Conservation (phyloP, 2,113 vertebrate genomes). For the Neodon shergylaensis region DNA sequence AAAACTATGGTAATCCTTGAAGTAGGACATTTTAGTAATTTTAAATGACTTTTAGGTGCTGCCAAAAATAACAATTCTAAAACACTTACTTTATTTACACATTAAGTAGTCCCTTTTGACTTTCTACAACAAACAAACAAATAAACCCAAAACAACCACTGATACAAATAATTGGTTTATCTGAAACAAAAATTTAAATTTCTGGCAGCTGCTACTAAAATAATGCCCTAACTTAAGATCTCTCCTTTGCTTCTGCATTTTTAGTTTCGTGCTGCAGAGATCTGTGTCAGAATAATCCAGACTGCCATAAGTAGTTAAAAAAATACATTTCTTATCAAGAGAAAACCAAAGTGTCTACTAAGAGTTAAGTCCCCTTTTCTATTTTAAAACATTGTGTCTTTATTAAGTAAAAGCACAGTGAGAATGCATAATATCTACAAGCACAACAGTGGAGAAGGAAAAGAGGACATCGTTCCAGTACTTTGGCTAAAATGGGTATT, state of each 20-base stretch:
- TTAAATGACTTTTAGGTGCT: neutral
- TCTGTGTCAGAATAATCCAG: constrained; percentile 27
- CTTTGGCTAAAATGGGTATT: constrained; percentile 4
- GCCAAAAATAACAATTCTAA: constrained; percentile 25
- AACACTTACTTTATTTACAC: neutral
- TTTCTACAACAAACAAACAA: neutral
- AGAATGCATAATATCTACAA: neutral
- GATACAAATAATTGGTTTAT: constrained; percentile 29
- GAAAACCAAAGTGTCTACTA: constrained; percentile 61
- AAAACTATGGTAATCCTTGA: neutral
- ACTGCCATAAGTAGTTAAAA: constrained; percentile 59
- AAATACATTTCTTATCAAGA: constrained; percentile 78
- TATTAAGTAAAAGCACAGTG: constrained; percentile 40
- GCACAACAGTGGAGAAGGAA: constrained; percentile 6
- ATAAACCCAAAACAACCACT: neutral
- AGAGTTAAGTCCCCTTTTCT: constrained; percentile 52
- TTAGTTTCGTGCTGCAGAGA: constrained; percentile 48
- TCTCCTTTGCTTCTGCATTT: constrained; percentile 3
- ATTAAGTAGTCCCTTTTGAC: constrained; percentile 23
- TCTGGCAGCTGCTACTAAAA: constrained; percentile 76
- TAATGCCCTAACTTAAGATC: constrained; percentile 45
- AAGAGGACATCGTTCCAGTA: constrained; percentile 55
- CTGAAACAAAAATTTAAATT: constrained; percentile 37
- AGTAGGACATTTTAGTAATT: constrained; percentile 1
- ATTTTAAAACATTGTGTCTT: constrained; percentile 30